Conservation (phyloP, 2,888 invertebrate species). For the Meteorus colon region DNA sequence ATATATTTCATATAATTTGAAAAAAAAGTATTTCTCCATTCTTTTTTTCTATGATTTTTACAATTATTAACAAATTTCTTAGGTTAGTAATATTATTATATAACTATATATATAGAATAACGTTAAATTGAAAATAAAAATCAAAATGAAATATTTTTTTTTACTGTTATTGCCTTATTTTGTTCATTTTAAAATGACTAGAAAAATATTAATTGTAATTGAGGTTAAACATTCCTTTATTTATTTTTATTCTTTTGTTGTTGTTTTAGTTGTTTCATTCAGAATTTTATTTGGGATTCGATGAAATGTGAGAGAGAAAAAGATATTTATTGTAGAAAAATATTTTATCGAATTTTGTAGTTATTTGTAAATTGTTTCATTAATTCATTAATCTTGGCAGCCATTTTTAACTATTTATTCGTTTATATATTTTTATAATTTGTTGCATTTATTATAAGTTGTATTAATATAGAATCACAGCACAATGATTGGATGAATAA, state of each 20-base stretch:
- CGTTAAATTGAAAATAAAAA: not conserved
- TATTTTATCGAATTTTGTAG: no score
- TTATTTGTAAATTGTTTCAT: not conserved
- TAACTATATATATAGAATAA: not conserved
- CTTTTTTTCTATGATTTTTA: not conserved
- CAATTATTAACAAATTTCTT: slow-evolving; percentile 39
- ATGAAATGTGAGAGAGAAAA: not conserved
- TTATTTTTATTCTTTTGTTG: not conserved
- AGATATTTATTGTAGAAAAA: no score
- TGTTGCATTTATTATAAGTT: not conserved
- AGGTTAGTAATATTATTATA: not conserved
- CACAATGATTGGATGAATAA: not conserved
- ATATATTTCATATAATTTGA: slow-evolving; percentile 41
- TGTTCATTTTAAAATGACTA: not conserved
- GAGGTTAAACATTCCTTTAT: not conserved
- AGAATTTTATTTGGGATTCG: not conserved
- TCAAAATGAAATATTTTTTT: not conserved
- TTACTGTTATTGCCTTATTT: not conserved
- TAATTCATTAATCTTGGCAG: not conserved
- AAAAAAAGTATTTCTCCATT: slow-evolving; percentile 43
- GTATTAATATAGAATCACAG: slow-evolving; percentile 14
- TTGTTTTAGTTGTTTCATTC: not conserved
- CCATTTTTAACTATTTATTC: not conserved
- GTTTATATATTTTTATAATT: not conserved
- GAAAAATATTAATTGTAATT: slow-evolving; percentile 3